A percentile compares a stretch with the other conserved stretches of the same genome.
These are phyloP conservation scores for Lota lota DNA, from an alignment of 2,113 vertebrate genomes.

Conservation along the genomic window DNA sequence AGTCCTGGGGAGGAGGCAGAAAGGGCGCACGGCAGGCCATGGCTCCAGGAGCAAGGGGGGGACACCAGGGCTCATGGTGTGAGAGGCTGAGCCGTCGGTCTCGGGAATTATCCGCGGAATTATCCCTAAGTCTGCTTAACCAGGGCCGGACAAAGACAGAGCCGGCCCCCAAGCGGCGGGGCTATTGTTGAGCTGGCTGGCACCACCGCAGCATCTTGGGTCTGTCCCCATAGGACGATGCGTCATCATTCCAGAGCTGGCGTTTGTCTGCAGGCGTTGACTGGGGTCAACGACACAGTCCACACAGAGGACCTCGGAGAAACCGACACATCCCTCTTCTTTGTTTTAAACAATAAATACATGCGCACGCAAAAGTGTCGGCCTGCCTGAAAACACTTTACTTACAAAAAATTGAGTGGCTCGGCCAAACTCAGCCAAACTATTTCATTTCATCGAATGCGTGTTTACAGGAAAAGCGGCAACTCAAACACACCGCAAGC, in stretches of 20 bases:
- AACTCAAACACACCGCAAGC: conserved; percentile 29
- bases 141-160: conserved; percentile 71
- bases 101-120: conserved; percentile 73
- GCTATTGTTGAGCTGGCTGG: conserved; percentile 70
- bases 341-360: not conserved
- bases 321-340: conserved; percentile 42
- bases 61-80: conserved; percentile 71
- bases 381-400: no score
- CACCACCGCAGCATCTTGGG: conserved; percentile 67
- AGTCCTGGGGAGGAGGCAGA: conserved; percentile 65
- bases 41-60: conserved; percentile 77
- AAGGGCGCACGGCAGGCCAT: conserved; percentile 75
- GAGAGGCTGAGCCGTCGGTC: conserved; percentile 71
- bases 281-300: conserved; percentile 59
- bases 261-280: conserved; percentile 56
- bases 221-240: conserved; percentile 69
- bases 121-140: conserved; percentile 78
- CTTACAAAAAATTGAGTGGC: no score
- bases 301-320: conserved; percentile 53
- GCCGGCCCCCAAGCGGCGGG: conserved; percentile 68
- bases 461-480: no score
- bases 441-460: no score
- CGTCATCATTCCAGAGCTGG: conserved; percentile 65
- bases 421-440: no score
- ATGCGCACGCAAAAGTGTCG: no score